These are phyloP conservation scores for Cyclophora punctaria DNA, from an alignment of 2,888 invertebrate species.

Conservation along the genomic window DNA sequence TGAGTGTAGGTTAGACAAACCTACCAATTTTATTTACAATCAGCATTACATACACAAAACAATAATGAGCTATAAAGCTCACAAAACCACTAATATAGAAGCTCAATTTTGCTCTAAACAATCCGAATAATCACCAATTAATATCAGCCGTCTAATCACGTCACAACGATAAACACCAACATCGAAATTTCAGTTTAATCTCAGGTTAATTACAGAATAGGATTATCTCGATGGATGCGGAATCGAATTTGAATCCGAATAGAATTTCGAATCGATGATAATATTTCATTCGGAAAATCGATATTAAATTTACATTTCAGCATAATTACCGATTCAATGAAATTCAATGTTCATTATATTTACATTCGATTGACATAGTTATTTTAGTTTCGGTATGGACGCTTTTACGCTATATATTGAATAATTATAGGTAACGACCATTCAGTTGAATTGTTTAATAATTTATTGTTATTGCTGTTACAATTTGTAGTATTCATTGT, in stretches of 20 bases:
- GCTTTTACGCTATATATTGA: too few species aligned
- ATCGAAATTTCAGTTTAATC: slow-evolving; percentile 30
- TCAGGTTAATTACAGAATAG: slow-evolving; percentile 31
- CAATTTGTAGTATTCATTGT: too few species aligned
- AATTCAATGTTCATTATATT: not conserved
- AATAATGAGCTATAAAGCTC: too few species aligned
- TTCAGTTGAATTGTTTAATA: too few species aligned
- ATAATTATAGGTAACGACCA: too few species aligned
- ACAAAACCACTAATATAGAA: too few species aligned
- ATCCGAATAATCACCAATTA: slow-evolving; percentile 1
- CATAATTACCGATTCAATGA: slow-evolving; percentile 3
- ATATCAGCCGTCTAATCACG: slow-evolving; percentile 24
- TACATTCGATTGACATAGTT: not conserved
- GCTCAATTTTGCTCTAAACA: too few species aligned
- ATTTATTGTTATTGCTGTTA: not conserved
- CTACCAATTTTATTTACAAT: too few species aligned
- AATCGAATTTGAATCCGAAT: slow-evolving; percentile 36
- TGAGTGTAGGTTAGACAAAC: too few species aligned
- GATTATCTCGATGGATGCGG: slow-evolving; percentile 33
- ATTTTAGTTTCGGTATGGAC: not conserved
- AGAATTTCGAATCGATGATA: slow-evolving; percentile 9
- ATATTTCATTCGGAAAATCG: slow-evolving; percentile 9
- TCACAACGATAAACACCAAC: slow-evolving; percentile 27
- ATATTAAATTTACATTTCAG: slow-evolving; percentile 8
- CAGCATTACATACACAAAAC: too few species aligned